Evolutionary conservation across 2,888 invertebrate species (phyloP), one percentile per base, ranked within the genome.

Genomic region (Phragmatobia fuliginosa): DNA sequence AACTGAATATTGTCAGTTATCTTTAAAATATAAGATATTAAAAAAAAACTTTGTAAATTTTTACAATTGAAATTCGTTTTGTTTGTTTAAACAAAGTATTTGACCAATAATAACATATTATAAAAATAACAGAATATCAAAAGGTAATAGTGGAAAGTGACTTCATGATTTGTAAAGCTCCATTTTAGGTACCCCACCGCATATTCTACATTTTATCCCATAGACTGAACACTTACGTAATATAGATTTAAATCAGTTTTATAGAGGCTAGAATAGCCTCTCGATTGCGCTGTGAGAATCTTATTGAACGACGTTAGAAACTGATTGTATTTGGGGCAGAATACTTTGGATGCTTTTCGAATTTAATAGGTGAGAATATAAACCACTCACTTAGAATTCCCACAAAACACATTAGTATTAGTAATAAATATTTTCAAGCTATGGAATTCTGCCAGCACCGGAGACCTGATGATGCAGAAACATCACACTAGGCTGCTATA

Each of bases 141-240:
- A 52, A 52, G 4, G 6, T 21, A n/a, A 11, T 52, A 10, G 11
- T n/a, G 25, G 25, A 21, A 49, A 10, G n/a, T n/a, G 49, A 3
- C 49, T n/a, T 49, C 25, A 10, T 32, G 11, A 32, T 10, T n/a
- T 4, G 1, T 0, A 1, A 25, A 33, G 79, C 73, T 67, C 18
- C 66, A 82, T 82, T 79, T 82, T 82, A 82, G 66, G 28, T 0
- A 32, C 16, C 73, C 11, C 10, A 36, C 33, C 49, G 66, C 59
- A 60, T 73, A 74, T 68, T 73, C 73, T 75, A 77, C 74, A 76
- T 79, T 77, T 75, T 77, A 74, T 82, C 76, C 79, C 73, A 74
- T 68, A 73, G 75, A 76, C 79, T 83, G 83, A 81, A 76, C 83
- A 75, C 64, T 82, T 82, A 81, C 75, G 75, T 80, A 83, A 76